Percentiles rank a stretch among this genome's conserved stretches.
Conservation (phyloP, 2,113 vertebrate species). For the Mobula birostris region DNA sequence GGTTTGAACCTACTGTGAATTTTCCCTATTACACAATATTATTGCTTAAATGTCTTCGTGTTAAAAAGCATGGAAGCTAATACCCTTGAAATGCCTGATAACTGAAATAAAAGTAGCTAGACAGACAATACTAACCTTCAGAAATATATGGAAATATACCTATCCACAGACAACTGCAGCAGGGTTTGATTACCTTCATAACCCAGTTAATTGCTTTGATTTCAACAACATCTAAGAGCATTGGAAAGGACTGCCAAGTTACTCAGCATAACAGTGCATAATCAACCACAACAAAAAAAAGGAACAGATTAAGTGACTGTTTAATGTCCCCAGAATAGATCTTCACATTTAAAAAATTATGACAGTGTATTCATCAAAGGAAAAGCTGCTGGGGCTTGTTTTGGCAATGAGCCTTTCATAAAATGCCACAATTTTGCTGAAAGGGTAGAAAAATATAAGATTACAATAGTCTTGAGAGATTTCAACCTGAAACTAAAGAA, state of each 20-base stretch:
- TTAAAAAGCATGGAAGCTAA: no score
- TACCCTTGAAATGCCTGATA: no score
- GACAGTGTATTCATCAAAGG: not conserved
- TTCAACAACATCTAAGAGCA: not conserved
- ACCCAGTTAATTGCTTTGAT: not conserved
- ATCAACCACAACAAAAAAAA: no score
- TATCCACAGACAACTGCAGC: not conserved
- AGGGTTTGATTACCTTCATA: not conserved
- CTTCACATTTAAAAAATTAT: not conserved
- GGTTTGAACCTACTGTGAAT: no score
- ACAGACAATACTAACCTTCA: not conserved
- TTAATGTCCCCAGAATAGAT: not conserved
- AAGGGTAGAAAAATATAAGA: not conserved
- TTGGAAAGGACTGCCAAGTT: not conserved
- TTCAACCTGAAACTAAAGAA: not conserved
- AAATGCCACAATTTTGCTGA: not conserved
- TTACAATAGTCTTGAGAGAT: not conserved
- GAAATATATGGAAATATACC: not conserved
- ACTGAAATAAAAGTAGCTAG: no score
- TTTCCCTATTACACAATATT: no score
- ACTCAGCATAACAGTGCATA: not conserved
- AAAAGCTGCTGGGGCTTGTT: not conserved
- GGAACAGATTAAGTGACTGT: not conserved
- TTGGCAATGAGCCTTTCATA: not conserved
- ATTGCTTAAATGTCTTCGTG: no score